Percentiles rank a stretch among this genome's conserved stretches.
Evolutionary conservation across 2,113 vertebrate genomes (phyloP).

Genomic region (Varanus komodoensis): DNA sequence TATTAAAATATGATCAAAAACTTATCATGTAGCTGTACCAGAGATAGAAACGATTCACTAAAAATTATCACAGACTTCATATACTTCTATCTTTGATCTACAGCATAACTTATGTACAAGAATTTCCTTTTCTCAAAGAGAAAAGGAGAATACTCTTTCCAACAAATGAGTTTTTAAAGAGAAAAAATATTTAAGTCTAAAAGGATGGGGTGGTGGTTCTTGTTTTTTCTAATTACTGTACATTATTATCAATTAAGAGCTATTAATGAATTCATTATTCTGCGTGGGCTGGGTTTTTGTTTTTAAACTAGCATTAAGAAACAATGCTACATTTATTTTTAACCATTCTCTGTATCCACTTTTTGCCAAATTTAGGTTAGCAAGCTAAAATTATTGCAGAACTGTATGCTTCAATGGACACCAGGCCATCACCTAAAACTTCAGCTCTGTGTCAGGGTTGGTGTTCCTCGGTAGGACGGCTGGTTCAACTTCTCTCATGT

Average conservation of each 20-base stretch:
- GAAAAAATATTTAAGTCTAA: not conserved
- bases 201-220: not conserved
- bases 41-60: constrained; percentile 14
- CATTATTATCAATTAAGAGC: not conserved
- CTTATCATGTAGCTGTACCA: constrained; percentile 27
- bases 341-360: not conserved
- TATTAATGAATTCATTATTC: constrained; percentile 26
- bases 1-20: constrained; percentile 41
- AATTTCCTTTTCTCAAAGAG: not conserved
- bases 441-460: not conserved
- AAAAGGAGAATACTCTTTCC: not conserved
- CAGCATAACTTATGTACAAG: constrained; percentile 20
- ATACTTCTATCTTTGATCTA: constrained; percentile 10
- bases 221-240: not conserved
- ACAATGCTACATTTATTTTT: not conserved
- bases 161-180: not conserved
- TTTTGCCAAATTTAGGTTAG: not conserved
- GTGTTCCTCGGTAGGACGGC: not conserved
- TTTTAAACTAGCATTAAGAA: not conserved
- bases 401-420: not conserved
- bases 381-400: not conserved
- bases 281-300: not conserved
- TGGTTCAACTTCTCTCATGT: not conserved
- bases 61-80: constrained; percentile 15
- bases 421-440: not conserved